phyloP scores from a whole-genome alignment of 2,797 vertebrate species.

The Tinamus major region DNA sequence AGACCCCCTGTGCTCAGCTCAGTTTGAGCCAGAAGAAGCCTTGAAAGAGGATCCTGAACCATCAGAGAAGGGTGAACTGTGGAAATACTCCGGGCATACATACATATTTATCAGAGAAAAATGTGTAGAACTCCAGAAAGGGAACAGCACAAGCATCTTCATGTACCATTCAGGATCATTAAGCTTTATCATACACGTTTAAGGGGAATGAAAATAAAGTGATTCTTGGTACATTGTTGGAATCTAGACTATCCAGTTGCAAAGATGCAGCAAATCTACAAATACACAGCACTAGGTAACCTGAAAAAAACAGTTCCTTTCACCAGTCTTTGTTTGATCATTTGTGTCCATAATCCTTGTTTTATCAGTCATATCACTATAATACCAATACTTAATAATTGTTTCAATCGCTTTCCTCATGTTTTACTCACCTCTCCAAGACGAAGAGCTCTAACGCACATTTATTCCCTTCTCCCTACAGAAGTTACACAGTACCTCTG shows the following conservation, averaged over 20 bases:
- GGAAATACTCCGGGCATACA: not conserved
- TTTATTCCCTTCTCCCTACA: not conserved
- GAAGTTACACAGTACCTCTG: not conserved
- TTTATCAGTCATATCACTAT: not conserved
- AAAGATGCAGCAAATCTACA: not conserved
- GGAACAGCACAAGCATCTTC: not conserved
- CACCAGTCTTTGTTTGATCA: not conserved
- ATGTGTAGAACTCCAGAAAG: not conserved
- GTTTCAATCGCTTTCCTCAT: not conserved
- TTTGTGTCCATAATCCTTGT: not conserved
- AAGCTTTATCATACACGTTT: accelerated
- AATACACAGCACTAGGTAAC: accelerated
- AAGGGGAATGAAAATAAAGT: not conserved
- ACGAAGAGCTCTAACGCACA: not conserved
- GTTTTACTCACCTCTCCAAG: not conserved
- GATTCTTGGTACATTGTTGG: not conserved
- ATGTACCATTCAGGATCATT: not conserved
- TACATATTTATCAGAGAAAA: not conserved
- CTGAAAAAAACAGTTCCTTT: accelerated
- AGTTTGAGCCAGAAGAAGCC: not conserved
- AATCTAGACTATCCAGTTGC: not conserved
- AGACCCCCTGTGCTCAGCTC: not conserved
- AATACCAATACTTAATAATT: not conserved
- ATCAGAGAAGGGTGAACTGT: not conserved
- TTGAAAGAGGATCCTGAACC: not conserved